Conservation (phyloP, 2,113 vertebrate species). For the Dicaeum eximium region DNA sequence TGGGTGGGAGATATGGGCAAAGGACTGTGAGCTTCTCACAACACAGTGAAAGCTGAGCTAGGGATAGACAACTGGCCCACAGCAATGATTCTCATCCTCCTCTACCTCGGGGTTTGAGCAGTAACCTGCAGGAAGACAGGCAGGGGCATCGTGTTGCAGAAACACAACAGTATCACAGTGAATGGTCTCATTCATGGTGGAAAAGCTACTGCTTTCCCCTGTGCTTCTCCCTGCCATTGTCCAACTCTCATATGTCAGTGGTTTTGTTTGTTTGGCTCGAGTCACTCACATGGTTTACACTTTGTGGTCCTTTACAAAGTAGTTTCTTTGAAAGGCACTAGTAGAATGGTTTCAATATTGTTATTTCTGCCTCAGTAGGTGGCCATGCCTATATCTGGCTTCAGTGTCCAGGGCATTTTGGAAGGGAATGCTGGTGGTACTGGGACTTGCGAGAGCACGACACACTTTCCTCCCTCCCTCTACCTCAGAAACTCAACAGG, state of each 20-base stretch:
- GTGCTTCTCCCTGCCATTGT: background rate
- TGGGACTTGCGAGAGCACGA: background rate
- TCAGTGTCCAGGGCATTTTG: background rate
- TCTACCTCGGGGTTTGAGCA: accelerated
- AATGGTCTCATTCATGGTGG: accelerated
- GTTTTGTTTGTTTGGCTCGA: background rate
- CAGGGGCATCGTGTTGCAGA: accelerated
- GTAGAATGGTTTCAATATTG: background rate
- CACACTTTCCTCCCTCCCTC: accelerated
- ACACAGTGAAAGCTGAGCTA: background rate
- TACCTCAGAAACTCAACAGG: background rate
- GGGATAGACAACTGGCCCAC: background rate
- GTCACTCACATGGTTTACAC: background rate
- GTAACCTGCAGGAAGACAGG: background rate
- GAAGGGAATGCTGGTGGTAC: background rate
- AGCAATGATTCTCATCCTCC: accelerated
- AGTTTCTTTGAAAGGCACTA: background rate
- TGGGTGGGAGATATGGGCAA: background rate
- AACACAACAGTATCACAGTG: background rate
- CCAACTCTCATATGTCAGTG: background rate
- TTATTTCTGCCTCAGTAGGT: background rate
- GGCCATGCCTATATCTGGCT: background rate
- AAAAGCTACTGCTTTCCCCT: background rate
- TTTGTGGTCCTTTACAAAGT: background rate
- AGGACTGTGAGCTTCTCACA: background rate